Percentiles rank a stretch among this genome's conserved stretches.
phyloP scores from a whole-genome alignment of 1,140 invertebrate species.

The Tetramorium parvispinum region DNA sequence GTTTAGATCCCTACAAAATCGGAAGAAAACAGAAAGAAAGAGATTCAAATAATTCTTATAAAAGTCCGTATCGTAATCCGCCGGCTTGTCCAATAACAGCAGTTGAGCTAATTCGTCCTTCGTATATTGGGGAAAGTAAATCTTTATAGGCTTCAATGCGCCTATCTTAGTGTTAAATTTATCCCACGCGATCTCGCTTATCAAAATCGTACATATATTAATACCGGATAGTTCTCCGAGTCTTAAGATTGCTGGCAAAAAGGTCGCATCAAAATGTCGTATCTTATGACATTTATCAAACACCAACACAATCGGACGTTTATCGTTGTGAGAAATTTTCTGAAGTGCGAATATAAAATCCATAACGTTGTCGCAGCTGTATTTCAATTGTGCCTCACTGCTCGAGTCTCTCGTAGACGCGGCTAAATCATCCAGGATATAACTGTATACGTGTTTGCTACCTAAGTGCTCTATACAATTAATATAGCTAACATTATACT shows the following conservation, averaged over 20 bases:
- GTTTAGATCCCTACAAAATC: constrained; percentile 92
- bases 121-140: constrained; percentile 93
- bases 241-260: constrained; percentile 90
- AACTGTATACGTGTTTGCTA: constrained; percentile 91
- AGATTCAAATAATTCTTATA: constrained; percentile 93
- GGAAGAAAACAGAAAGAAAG: constrained; percentile 92
- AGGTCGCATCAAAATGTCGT: constrained; percentile 89
- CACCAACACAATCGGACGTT: constrained; percentile 87
- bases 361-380: constrained; percentile 90
- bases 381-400: constrained; percentile 76
- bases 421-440: constrained; percentile 89
- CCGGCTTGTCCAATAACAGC: constrained; percentile 85
- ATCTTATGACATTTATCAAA: constrained; percentile 93
- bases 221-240: constrained; percentile 90
- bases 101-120: constrained; percentile 92
- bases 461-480: constrained; percentile 94
- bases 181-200: constrained; percentile 92
- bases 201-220: constrained; percentile 91
- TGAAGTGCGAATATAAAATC: constrained; percentile 89
- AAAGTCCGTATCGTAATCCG: constrained; percentile 85
- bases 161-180: constrained; percentile 91
- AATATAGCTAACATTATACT: constrained; percentile 89
- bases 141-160: constrained; percentile 90
- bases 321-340: constrained; percentile 74
- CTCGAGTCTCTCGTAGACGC: constrained; percentile 78